Percentiles rank a stretch among this genome's conserved stretches.
Conservation (phyloP, 1,140 invertebrate species). For the Anastatus disparis region DNA sequence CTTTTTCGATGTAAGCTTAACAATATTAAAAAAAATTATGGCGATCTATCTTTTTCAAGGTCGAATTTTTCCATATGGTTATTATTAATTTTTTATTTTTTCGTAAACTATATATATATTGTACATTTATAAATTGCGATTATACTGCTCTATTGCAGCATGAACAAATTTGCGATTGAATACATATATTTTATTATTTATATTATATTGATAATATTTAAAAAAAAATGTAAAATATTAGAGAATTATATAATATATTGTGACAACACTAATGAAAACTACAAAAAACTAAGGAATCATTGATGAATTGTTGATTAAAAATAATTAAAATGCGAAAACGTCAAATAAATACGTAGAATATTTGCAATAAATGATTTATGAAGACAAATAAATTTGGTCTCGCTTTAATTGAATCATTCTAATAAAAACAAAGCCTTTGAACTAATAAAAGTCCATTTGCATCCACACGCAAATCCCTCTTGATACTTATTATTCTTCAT, state of each 20-base stretch:
- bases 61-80: too few relatives aligned
- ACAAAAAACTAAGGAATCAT: neutral
- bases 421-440: neutral
- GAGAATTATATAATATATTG: constrained; percentile 20
- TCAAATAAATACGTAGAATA: neutral
- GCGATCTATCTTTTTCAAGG: neutral
- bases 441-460: neutral
- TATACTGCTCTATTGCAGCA: neutral
- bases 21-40: neutral
- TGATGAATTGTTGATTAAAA: neutral
- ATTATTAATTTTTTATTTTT: too few relatives aligned
- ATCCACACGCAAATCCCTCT: neutral
- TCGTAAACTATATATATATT: too few relatives aligned
- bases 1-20: neutral
- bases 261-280: neutral
- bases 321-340: neutral
- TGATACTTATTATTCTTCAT: neutral
- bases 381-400: constrained; percentile 1
- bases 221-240: constrained; percentile 35
- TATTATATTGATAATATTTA: too few relatives aligned
- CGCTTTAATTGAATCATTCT: constrained; percentile 8
- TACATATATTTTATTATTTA: constrained; percentile 41
- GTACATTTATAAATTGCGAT: constrained; percentile 32
- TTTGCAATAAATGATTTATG: constrained; percentile 21
- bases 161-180: constrained; percentile 12